phyloP scores from a whole-genome alignment of 2,113 vertebrate species.

The Elgaria multicarinata region DNA sequence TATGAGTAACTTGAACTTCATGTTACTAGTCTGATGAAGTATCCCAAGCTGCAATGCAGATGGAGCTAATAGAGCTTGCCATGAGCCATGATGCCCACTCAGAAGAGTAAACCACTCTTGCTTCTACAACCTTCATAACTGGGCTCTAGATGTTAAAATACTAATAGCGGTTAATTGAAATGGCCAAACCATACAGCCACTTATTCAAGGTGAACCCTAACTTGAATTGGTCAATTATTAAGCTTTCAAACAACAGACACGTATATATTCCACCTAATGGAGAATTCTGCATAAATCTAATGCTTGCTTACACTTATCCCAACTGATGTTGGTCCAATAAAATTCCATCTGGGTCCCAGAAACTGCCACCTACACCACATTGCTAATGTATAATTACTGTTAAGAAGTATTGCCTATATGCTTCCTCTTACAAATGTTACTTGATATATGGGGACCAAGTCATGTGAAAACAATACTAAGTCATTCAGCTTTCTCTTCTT shows the following conservation, averaged over 20 bases:
- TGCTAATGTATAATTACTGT: slow-evolving; percentile 1
- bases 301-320: neutral
- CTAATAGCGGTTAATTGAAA: neutral
- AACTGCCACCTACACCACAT: neutral
- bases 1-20: neutral
- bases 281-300: neutral
- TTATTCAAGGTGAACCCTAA: neutral
- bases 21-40: neutral
- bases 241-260: neutral
- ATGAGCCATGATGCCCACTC: too few species aligned
- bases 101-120: neutral
- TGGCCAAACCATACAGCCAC: neutral
- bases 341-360: neutral
- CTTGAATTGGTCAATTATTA: neutral
- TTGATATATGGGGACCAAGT: neutral
- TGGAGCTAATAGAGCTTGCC: too few species aligned
- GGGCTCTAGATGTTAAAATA: too few species aligned
- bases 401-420: neutral
- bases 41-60: neutral
- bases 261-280: neutral
- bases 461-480: neutral
- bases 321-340: neutral
- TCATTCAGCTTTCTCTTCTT: too few species aligned
- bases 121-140: neutral
- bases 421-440: neutral